Conservation (phyloP, 2,113 vertebrate genomes). For the Butastur rufipennis region DNA sequence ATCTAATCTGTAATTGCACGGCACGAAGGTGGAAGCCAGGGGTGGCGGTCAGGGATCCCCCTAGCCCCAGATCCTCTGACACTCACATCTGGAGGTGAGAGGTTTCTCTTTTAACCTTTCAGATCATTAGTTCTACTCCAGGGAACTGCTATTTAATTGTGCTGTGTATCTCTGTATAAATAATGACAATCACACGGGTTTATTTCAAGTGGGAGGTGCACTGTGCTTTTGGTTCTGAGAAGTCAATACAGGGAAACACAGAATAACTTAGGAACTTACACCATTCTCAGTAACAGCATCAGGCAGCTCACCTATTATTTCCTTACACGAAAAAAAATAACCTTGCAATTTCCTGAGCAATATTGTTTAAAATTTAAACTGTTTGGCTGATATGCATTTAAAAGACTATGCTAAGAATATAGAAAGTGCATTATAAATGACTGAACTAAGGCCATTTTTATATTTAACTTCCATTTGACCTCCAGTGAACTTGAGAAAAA, state of each 20-base stretch:
- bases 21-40: neutral
- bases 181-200: neutral
- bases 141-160: neutral
- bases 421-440: neutral
- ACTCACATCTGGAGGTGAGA: neutral
- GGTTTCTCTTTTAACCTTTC: neutral
- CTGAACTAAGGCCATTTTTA: neutral
- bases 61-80: neutral
- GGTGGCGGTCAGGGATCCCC: neutral
- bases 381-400: neutral
- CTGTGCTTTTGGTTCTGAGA: neutral
- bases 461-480: neutral
- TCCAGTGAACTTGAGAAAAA: neutral
- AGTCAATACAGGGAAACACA: neutral
- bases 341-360: neutral
- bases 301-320: neutral
- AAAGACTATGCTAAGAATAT: neutral
- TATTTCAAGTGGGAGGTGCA: neutral
- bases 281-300: neutral
- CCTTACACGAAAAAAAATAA: neutral
- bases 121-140: neutral
- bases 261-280: neutral
- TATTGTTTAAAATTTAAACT: neutral
- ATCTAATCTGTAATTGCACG: neutral
- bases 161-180: neutral